Conservation (phyloP, 1,140 invertebrate species). For the Lordiphosa mommai region DNA sequence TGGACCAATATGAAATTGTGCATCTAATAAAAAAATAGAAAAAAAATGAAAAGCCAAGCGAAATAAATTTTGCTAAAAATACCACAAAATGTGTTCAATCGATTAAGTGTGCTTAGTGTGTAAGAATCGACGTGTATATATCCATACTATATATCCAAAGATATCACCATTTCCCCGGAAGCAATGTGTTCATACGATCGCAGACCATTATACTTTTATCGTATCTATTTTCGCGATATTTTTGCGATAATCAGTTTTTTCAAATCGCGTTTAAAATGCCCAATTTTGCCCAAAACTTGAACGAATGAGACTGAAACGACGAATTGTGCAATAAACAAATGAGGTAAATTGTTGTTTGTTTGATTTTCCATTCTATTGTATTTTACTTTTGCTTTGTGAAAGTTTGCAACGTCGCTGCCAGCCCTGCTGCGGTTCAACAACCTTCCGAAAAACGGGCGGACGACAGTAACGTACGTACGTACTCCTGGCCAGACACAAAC, state of each 20-base stretch:
- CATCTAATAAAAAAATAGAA: conserved; percentile 2
- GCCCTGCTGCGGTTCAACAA: conserved; percentile 39
- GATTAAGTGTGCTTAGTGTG: conserved; percentile 34
- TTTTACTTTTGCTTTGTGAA: too few species aligned
- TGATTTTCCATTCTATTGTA: too few species aligned
- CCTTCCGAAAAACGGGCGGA: conserved; percentile 20
- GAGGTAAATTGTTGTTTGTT: too few species aligned
- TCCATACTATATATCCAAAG: conserved; percentile 17
- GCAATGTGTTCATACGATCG: conserved; percentile 71
- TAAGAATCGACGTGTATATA: conserved; percentile 32
- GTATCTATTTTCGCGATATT: conserved; percentile 76
- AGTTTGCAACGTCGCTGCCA: conserved; percentile 32
- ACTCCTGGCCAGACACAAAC: conserved; percentile 61
- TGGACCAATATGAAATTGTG: conserved; percentile 36
- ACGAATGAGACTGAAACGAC: conserved; percentile 50
- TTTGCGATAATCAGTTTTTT: conserved; percentile 77
- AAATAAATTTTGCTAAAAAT: conserved; percentile 4
- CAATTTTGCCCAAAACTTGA: conserved; percentile 59
- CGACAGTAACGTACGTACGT: conserved; percentile 8
- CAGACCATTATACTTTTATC: conserved; percentile 64
- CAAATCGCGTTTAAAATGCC: conserved; percentile 78
- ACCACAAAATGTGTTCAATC: conserved; percentile 22
- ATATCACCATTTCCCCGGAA: conserved; percentile 26
- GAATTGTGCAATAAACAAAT: conserved; percentile 28
- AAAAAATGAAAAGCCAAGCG: background rate